Base-by-base conservation (phyloP, 2,888 invertebrate species). In the Dendrolimus pini region DNA sequence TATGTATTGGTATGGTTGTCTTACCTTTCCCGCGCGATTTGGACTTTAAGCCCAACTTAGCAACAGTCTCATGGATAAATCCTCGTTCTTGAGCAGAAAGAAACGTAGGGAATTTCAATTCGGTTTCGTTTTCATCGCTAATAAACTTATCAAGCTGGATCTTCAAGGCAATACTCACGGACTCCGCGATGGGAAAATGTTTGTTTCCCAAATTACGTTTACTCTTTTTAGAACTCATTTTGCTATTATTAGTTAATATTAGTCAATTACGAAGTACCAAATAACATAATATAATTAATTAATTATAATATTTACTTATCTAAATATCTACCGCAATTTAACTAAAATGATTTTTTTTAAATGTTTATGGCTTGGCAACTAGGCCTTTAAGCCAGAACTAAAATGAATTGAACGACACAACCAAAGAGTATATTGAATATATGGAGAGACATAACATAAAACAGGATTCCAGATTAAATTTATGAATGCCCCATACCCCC, bases 1-100 rank as follows among this genome's bases (percentile, higher is more conserved):
- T 30, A 30, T 3, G 30, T 30, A 30, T 30, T 30, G 30, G 0
- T 30, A 30, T 30, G 47, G 47, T 47, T 10, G 55, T 59, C 63
- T 67, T 77, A 95, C 95, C 93, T 88, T 93, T 96, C 91, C 97
- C 97, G 85, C 94, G 92, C 70, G 96, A 97, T 85, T 95, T 96
- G 2, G 96, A 96, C 72, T 94, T 94, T 42, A 97, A 83, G 7
- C 96, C 95, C 64, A 94, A 82, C 63, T 92, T 91, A 55, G 91
- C 91, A 54, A 94, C 94, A 41, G 94, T 91, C 64, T 93, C 91
- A 78, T 97, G 97, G 61, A 97, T 93, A 74, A 95, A 96, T 10
- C 95, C 95, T 65, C 97, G 91, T 80, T 97, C 96, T 64, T 93
- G 93, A 9, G 95, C 94, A 10, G 94, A 95, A 61, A 96, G 88